Base-by-base conservation (phyloP, 2,113 vertebrate genomes). In the Esox niger region DNA sequence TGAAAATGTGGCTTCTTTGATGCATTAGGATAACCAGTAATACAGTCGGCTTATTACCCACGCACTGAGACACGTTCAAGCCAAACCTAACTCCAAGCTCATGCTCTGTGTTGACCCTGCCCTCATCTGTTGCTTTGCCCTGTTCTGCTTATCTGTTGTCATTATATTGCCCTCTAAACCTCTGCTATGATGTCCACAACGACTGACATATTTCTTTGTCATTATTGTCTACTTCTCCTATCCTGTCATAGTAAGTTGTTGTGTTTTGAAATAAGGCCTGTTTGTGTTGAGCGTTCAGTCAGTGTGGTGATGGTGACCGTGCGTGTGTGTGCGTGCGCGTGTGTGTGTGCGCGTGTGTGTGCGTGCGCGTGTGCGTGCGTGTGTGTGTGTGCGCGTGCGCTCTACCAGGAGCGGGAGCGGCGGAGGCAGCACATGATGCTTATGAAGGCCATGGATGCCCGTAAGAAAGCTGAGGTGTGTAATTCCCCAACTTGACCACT, bases 341-440 rank as follows among this genome's bases (percentile, higher is more conserved):
- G 0, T 43, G 77, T 79, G 29, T 77, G 47, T 0, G 47, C 21
- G 20, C 89, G 69, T 92, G 64, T n/a, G n/a, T n/a, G 0, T 43
- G 77, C 79, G 29, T 77, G 47, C n/a, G n/a, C 32, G n/a, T n/a
- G n/a, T n/a, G n/a, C n/a, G 77, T 79, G 29, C 77, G 47, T n/a
- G n/a, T n/a, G 0, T 43, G 77, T 79, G 29, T 77, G 47, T 0
- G 47, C 21, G 20, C 89, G 69, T 92, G 64, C 92, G 79, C 72
- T 88, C 78, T 87, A 80, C 74, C 88, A 98, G 97, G 96, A 98
- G 72, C 92, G 93, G 74, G 95, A 98, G 80, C 90, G 96, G 81
- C 92, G 95, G 54, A 89, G 93, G 62, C 96, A 98, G 72, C 95
- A 98, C 69, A 92, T 95, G 93, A 95, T 97, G 93, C 91, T 98